A percentile compares a stretch with the other conserved stretches of the same genome.
These are phyloP conservation scores for Todiramphus saurophagus DNA, from an alignment of 2,113 vertebrate species.

Conservation along the genomic window DNA sequence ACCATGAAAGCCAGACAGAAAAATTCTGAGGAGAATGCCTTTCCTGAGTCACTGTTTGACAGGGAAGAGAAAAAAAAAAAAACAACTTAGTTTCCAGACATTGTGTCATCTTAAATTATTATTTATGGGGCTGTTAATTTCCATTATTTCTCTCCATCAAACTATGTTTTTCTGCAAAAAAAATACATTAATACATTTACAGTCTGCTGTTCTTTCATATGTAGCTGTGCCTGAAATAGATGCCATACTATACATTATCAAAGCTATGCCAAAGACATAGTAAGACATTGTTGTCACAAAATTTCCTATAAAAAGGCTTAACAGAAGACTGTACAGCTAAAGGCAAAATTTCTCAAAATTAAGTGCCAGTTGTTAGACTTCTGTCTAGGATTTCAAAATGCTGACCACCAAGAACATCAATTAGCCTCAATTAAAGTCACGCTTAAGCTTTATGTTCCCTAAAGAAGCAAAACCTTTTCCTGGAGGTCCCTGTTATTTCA, in stretches of 20 bases:
- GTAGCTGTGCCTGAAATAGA: background rate
- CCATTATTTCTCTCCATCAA: background rate
- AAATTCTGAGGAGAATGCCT: background rate
- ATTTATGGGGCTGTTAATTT: background rate
- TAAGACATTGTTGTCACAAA: background rate
- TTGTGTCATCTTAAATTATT: background rate
- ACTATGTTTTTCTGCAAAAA: background rate
- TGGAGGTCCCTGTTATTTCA: background rate
- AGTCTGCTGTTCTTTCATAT: background rate
- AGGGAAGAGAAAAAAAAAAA: background rate
- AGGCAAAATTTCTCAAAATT: background rate
- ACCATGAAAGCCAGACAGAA: background rate
- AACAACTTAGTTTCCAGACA: background rate
- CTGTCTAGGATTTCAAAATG: background rate
- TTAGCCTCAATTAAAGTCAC: background rate
- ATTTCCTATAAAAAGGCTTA: background rate
- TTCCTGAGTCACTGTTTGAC: background rate
- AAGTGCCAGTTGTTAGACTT: background rate
- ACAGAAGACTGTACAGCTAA: background rate
- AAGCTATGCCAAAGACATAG: background rate
- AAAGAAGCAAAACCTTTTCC: background rate
- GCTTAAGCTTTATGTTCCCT: background rate
- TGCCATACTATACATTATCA: background rate
- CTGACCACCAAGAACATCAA: background rate
- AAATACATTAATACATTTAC: background rate